Conservation (phyloP, 2,797 vertebrate species). For the Astyanax mexicanus region DNA sequence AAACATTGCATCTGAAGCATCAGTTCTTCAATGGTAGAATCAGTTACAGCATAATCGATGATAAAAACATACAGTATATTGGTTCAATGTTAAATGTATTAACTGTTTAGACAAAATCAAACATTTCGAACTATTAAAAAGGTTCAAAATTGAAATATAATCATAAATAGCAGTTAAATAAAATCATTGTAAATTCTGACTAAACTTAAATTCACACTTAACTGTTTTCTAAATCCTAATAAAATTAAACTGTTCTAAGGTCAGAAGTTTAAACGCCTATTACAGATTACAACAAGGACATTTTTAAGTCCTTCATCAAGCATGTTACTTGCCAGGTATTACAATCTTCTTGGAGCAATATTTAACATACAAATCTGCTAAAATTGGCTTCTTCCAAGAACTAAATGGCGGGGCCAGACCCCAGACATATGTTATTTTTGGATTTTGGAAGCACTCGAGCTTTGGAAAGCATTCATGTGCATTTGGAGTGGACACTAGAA, state of each 20-base stretch:
- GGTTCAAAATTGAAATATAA: too few relatives aligned
- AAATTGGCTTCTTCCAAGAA: constrained; percentile 7
- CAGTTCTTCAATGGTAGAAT: too few relatives aligned
- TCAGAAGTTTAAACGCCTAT: background rate
- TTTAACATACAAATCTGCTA: constrained; percentile 66
- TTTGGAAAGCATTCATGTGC: constrained; percentile 71
- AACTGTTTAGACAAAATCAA: too few relatives aligned
- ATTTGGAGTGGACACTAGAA: constrained; percentile 78
- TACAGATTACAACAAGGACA: background rate
- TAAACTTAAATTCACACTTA: too few relatives aligned
- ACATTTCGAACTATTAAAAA: too few relatives aligned
- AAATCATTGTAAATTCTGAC: too few relatives aligned
- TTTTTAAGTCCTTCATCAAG: background rate
- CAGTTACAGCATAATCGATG: too few relatives aligned
- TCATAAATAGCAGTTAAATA: too few relatives aligned
- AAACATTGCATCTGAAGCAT: too few relatives aligned
- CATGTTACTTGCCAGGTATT: constrained; percentile 8
- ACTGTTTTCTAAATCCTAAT: too few relatives aligned
- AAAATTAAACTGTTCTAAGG: background rate
- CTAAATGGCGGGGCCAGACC: constrained; percentile 71
- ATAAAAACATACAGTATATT: too few relatives aligned
- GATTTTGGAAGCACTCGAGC: constrained; percentile 68
- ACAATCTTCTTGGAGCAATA: background rate
- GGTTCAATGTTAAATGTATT: too few relatives aligned
- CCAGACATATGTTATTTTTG: constrained; percentile 75